phyloP scores from a whole-genome alignment of 2,888 invertebrate genomes.

The Oegoconia quadripuncta region DNA sequence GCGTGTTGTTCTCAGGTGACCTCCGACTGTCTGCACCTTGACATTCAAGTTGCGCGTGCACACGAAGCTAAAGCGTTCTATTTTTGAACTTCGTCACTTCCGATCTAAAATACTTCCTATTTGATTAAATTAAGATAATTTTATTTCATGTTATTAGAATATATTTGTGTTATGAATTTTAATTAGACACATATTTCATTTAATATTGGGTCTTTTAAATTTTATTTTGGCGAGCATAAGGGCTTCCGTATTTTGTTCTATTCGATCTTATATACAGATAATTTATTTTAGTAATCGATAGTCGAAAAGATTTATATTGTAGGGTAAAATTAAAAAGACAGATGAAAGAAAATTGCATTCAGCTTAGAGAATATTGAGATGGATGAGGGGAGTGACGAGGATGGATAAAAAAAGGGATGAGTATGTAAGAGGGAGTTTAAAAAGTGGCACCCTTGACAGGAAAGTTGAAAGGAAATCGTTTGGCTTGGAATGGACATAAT shows the following conservation, averaged over 20 bases:
- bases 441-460: too few relatives aligned
- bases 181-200: constrained; percentile 15
- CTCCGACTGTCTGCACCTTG: constrained; percentile 59
- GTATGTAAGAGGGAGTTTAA: too few relatives aligned
- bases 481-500: too few relatives aligned
- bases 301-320: too few relatives aligned
- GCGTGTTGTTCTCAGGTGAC: constrained; percentile 7
- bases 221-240: neutral
- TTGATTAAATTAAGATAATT: constrained; percentile 35
- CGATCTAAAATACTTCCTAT: constrained; percentile 67
- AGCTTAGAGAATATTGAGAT: too few relatives aligned
- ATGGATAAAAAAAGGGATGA: too few relatives aligned
- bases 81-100: constrained; percentile 65
- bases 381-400: too few relatives aligned
- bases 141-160: constrained; percentile 15
- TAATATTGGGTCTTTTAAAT: constrained; percentile 2
- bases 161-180: constrained; percentile 13
- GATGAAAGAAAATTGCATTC: too few relatives aligned
- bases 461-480: too few relatives aligned
- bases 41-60: constrained; percentile 66
- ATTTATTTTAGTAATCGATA: too few relatives aligned
- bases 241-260: constrained; percentile 11
- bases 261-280: too few relatives aligned
- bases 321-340: too few relatives aligned
- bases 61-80: constrained; percentile 59